Conservation (phyloP, 2,888 invertebrate species). For the Zelleria hepariella region DNA sequence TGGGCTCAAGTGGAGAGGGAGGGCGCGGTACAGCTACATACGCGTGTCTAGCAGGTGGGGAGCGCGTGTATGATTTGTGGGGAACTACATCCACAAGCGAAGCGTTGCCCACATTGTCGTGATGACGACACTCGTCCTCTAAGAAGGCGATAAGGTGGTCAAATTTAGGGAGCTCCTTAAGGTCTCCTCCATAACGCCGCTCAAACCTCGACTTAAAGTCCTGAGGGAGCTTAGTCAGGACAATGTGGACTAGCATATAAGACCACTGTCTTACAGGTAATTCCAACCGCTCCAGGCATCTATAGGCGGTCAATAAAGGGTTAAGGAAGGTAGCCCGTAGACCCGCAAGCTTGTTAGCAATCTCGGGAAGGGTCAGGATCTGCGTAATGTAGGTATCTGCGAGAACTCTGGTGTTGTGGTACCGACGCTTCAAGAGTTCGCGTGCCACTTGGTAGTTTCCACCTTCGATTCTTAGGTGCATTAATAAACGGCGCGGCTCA, state of each 20-base stretch:
- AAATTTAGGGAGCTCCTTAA: neutral
- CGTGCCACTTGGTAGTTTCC: neutral
- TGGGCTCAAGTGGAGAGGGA: neutral
- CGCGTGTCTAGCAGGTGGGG: no score
- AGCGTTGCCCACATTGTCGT: neutral
- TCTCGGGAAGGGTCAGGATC: neutral
- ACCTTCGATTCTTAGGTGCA: slow-evolving; percentile 1
- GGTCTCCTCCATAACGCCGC: neutral
- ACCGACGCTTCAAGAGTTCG: slow-evolving; percentile 5
- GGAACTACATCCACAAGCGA: neutral
- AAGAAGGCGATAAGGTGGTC: neutral
- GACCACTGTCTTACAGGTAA: slow-evolving; percentile 1
- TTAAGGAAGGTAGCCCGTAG: neutral
- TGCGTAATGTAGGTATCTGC: slow-evolving; percentile 5
- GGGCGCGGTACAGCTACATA: neutral
- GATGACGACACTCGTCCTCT: neutral
- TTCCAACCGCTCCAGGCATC: neutral
- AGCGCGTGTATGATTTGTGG: no score
- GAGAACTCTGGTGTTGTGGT: slow-evolving; percentile 6
- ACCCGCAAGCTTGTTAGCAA: neutral
- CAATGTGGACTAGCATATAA: slow-evolving; percentile 1
- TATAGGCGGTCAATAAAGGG: neutral
- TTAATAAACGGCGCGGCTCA: slow-evolving; percentile 2
- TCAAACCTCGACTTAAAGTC: slow-evolving; percentile 2
- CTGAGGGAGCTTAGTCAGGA: neutral